These are phyloP conservation scores for Hyphantria cunea DNA, from an alignment of 1,140 invertebrate genomes.

Conservation along the genomic window DNA sequence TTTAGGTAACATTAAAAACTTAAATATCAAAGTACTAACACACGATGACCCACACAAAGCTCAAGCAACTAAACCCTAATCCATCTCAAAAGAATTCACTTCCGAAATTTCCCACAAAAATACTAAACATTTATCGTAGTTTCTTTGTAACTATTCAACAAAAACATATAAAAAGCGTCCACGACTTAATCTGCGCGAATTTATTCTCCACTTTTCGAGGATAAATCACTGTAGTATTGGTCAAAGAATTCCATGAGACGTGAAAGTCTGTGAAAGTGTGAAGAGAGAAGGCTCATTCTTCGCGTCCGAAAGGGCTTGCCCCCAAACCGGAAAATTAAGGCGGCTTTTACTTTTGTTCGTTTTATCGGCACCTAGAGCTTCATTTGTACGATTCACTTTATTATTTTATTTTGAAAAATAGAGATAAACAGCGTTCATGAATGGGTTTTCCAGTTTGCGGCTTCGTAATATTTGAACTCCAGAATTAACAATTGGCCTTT, in stretches of 20 bases:
- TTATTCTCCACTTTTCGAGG: constrained; percentile 29
- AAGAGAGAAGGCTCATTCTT: constrained; percentile 25
- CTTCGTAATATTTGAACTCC: constrained; percentile 12
- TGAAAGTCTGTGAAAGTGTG: constrained; percentile 36
- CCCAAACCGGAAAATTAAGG: constrained; percentile 38
- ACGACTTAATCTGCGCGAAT: constrained; percentile 31
- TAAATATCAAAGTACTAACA: too few species aligned
- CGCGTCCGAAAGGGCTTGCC: constrained; percentile 27
- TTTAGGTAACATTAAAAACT: too few species aligned
- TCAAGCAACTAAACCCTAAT: neutral
- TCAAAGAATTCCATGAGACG: constrained; percentile 36
- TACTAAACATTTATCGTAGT: constrained; percentile 24
- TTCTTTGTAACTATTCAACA: constrained; percentile 18
- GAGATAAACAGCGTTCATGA: constrained; percentile 27
- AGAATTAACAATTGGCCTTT: constrained; percentile 21
- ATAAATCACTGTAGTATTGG: constrained; percentile 33
- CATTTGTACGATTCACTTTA: constrained; percentile 30
- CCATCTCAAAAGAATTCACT: constrained; percentile 3
- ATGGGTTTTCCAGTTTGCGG: constrained; percentile 6
- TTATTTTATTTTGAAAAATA: constrained; percentile 34
- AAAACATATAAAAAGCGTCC: constrained; percentile 27
- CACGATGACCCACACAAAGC: neutral
- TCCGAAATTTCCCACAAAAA: constrained; percentile 11
- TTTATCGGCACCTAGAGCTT: constrained; percentile 32
- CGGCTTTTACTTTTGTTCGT: constrained; percentile 32